Conservation (phyloP, 2,113 vertebrate species). For the Coptodon bakossiorum region DNA sequence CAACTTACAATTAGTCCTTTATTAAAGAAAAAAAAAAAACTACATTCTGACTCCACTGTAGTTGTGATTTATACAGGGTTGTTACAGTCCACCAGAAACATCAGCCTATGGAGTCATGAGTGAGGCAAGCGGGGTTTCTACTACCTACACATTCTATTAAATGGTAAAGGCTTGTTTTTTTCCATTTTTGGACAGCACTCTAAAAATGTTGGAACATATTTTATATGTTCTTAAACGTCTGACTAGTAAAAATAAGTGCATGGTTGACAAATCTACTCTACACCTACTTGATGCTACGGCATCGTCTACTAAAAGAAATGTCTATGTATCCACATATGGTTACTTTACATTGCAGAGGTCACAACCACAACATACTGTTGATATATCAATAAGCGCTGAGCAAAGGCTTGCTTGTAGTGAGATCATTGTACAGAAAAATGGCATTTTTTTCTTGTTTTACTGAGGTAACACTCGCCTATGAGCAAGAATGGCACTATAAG, state of each 20-base stretch:
- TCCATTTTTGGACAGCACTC: conserved; percentile 17
- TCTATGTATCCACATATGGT: conserved; percentile 34
- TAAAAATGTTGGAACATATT: conserved; percentile 47
- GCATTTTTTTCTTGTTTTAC: conserved; percentile 14
- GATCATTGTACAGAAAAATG: conserved; percentile 10
- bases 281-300: conserved; percentile 31
- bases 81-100: background rate
- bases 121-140: background rate
- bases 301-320: conserved; percentile 28
- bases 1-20: background rate
- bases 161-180: background rate
- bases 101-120: background rate
- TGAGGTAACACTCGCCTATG: conserved; percentile 34
- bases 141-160: background rate
- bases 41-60: background rate
- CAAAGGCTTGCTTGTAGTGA: background rate
- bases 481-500: conserved; percentile 7
- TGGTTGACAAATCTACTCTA: conserved; percentile 57
- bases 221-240: conserved; percentile 42
- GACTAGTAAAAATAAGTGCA: conserved; percentile 60
- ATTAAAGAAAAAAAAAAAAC: background rate
- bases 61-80: background rate
- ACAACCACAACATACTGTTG: conserved; percentile 20
- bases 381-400: conserved; percentile 2
- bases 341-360: conserved; percentile 62